These are phyloP conservation scores for Amiota minor DNA, from an alignment of 2,888 invertebrate genomes.

Conservation along the genomic window DNA sequence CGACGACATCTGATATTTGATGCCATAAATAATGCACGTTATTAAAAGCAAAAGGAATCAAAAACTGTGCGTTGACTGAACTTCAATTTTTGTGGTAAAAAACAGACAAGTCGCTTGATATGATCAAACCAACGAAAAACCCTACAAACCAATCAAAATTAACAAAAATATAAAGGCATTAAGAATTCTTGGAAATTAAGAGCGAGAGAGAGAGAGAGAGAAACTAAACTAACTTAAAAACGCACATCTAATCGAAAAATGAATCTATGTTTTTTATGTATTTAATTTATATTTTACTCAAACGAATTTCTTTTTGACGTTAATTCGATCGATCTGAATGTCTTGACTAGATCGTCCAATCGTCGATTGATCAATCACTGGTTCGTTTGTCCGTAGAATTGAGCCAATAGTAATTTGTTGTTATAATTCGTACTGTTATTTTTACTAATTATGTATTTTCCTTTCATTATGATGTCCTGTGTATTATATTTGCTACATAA, in stretches of 20 bases:
- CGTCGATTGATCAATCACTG: slow-evolving; percentile 34
- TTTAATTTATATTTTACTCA: slow-evolving; percentile 17
- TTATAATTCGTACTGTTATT: slow-evolving; percentile 48
- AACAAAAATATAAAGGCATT: neutral
- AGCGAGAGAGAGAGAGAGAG: neutral
- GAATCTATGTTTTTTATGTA: slow-evolving; percentile 6
- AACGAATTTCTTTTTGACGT: slow-evolving; percentile 52
- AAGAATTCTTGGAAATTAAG: too few relatives aligned
- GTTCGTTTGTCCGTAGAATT: slow-evolving; percentile 54
- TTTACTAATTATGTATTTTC: slow-evolving; percentile 8
- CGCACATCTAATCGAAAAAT: neutral
- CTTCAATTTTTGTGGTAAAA: neutral
- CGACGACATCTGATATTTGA: slow-evolving; percentile 13
- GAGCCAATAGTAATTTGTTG: slow-evolving; percentile 66
- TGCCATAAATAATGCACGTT: neutral
- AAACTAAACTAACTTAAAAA: slow-evolving; percentile 6
- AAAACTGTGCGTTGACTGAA: slow-evolving; percentile 11
- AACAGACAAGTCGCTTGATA: slow-evolving; percentile 4
- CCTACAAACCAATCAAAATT: neutral
- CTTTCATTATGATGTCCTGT: slow-evolving; percentile 7
- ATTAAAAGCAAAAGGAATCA: slow-evolving; percentile 12
- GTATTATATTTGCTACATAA: slow-evolving; percentile 2
- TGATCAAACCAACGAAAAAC: slow-evolving; percentile 1
- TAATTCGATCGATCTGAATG: slow-evolving; percentile 34
- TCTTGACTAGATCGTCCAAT: slow-evolving; percentile 49